Base-by-base conservation (phyloP, 2,797 vertebrate genomes). In the Avahi laniger region DNA sequence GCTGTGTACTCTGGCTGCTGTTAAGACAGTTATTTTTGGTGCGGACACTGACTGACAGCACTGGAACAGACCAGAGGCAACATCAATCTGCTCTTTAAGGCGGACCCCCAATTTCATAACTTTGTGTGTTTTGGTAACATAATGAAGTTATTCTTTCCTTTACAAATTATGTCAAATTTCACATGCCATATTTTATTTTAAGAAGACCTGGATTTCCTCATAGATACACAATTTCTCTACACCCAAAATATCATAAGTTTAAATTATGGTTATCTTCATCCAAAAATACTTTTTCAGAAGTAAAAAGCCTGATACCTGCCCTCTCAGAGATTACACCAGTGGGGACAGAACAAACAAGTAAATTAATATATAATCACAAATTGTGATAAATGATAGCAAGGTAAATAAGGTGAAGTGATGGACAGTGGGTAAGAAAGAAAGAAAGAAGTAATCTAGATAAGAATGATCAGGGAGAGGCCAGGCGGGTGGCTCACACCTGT, bases 21-120 rank as follows among this genome's bases (percentile, higher is more conserved):
- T 61, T 73, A 65, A 33, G 38, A 67, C 12, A 57, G 84, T 43
- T 97, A 94, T 94, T 96, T 93, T 97, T 93, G 95, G 73, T 70
- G 73, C 59, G 30, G 73, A 41, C 84, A 91, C 86, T 63, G 15
- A 91, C 86, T 63, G 30, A 94, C 15, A 93, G 48, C 67, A 67
- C 35, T 70, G 13, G 20, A 80, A 92, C 30, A 93, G 73, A 50
- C n/a, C 79, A 89, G 33, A 89, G 46, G 87, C 63, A 85, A 65
- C 38, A 95, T 30, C 72, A 94, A 86, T 50, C 38, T 88, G 54
- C 57, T 89, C 24, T 76, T n/a, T 17, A 88, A 48, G 30, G 22
- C 18, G 63, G 35, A 43, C 33, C 30, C 63, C 35, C 70, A 46
- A 80, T 94, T 90, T 70, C 33, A 0, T 30, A 85, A 79, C n/a